Evolutionary conservation across 2,888 invertebrate species (phyloP).

Genomic region (Epistrophe grossulariae): DNA sequence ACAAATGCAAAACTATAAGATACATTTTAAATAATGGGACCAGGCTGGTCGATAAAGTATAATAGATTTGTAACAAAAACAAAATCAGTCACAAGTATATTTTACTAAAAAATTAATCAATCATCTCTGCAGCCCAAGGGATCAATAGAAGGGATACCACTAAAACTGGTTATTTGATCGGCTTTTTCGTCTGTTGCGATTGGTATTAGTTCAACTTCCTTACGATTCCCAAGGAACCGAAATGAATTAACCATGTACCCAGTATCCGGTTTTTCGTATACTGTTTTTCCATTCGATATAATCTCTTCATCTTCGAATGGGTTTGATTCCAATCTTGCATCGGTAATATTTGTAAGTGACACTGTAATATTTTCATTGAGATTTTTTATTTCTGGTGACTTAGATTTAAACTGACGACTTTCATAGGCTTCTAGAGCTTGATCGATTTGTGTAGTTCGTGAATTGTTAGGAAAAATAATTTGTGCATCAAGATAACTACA

Average conservation of each 20-base stretch:
- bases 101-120: constrained; percentile 13
- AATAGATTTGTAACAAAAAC: constrained; percentile 44
- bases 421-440: constrained; percentile 84
- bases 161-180: constrained; percentile 20
- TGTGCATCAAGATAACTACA: constrained; percentile 82
- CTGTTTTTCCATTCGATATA: constrained; percentile 57
- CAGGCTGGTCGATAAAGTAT: background rate
- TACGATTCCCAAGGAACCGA: constrained; percentile 80
- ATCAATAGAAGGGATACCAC: constrained; percentile 63
- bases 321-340: constrained; percentile 84
- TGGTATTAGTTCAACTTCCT: constrained; percentile 82
- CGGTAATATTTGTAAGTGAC: constrained; percentile 6
- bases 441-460: constrained; percentile 80
- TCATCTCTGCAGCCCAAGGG: constrained; percentile 63
- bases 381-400: constrained; percentile 35
- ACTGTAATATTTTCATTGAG: background rate
- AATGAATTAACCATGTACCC: constrained; percentile 80
- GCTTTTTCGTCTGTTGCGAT: constrained; percentile 80
- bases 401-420: constrained; percentile 75
- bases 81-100: constrained; percentile 59
- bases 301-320: constrained; percentile 94
- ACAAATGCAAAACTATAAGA: constrained; percentile 39
- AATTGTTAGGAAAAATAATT: constrained; percentile 80
- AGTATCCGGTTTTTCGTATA: constrained; percentile 82
- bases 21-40: constrained; percentile 20